Evolutionary conservation across 2,888 invertebrate genomes (phyloP), one percentile per base, ranked within the genome.

Genomic region (Orthosia incerta): DNA sequence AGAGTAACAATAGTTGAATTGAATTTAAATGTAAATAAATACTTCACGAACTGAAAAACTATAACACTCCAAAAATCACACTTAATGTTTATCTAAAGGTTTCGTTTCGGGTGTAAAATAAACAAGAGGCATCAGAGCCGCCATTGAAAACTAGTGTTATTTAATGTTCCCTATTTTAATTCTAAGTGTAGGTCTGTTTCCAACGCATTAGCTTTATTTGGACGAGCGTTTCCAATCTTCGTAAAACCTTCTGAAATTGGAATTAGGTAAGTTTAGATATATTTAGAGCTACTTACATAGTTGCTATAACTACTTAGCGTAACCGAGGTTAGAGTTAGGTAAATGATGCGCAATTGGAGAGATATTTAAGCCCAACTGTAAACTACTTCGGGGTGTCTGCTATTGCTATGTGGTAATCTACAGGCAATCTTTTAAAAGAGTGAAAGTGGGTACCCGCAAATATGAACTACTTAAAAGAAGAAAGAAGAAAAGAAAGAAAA

Each of bases 151-250:
- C n/a, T 64, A 55, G 11, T 45, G 26, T 18, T 64, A 75, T 75
- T 76, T 45, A 45, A 57, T 23, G 46, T 26, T 31, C 7, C 18
- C 50, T 50, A 13, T 74, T 73, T 64, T 20, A 18, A 76, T 76
- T 50, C 12, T 20, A 51, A 76, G 20, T 46, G 16, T 45, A 50
- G 60, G 50, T 57, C n/a, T 46, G 51, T 69, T 76, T 74, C 51
- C 46, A 59, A 59, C 31, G 23, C n/a, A 48, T 59, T 67, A 13
- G n/a, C n/a, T 76, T 76, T 68, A 59, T 74, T 68, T 76, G 31
- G 4, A 46, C 31, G 16, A n/a, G 26, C 23, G n/a, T 16, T 55
- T 39, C 46, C 50, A 67, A 76, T 76, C 16, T 57, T 39, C 13
- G 16, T 20, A 18, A 31, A 16, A 67, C 15, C 12, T 13, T 13